Evolutionary conservation across 1,140 invertebrate genomes (phyloP).

Genomic region (Saxidomus purpurata): DNA sequence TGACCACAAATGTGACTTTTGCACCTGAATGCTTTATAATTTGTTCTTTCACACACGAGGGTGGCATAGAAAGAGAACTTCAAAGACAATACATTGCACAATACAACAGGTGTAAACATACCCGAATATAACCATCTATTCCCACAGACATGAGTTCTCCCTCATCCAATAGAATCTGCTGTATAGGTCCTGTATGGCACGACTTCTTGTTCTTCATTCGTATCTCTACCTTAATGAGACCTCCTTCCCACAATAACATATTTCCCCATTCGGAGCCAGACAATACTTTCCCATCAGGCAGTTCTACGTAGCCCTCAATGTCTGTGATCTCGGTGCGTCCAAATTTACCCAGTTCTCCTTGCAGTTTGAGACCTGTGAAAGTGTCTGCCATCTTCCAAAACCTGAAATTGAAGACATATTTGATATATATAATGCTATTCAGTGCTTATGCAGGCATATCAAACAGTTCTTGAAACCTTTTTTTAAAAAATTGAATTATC

Average conservation of each 20-base stretch:
- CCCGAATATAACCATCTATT: constrained; percentile 92
- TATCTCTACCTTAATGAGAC: constrained; percentile 91
- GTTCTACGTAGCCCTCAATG: constrained; percentile 93
- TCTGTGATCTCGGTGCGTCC: constrained; percentile 96
- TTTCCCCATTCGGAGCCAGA: constrained; percentile 96
- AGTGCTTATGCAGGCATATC: too few species aligned
- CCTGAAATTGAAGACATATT: constrained; percentile 69
- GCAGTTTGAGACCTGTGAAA: constrained; percentile 95
- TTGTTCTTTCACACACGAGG: too few species aligned
- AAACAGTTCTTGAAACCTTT: too few species aligned
- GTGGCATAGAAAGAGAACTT: too few species aligned
- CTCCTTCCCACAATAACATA: constrained; percentile 95
- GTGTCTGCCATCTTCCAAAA: constrained; percentile 97
- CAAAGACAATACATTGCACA: background rate
- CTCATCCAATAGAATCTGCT: constrained; percentile 91
- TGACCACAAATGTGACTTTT: too few species aligned
- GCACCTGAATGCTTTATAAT: too few species aligned
- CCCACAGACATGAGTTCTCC: constrained; percentile 90
- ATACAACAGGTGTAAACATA: constrained; percentile 70
- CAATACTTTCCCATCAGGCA: constrained; percentile 95
- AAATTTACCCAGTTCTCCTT: constrained; percentile 94
- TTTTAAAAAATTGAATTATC: too few species aligned
- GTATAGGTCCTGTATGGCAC: constrained; percentile 92
- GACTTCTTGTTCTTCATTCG: constrained; percentile 87
- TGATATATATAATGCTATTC: too few species aligned